Percentiles rank a stretch among this genome's conserved stretches.
Conservation (phyloP, 2,797 vertebrate species). For the Vespertilio murinus region DNA sequence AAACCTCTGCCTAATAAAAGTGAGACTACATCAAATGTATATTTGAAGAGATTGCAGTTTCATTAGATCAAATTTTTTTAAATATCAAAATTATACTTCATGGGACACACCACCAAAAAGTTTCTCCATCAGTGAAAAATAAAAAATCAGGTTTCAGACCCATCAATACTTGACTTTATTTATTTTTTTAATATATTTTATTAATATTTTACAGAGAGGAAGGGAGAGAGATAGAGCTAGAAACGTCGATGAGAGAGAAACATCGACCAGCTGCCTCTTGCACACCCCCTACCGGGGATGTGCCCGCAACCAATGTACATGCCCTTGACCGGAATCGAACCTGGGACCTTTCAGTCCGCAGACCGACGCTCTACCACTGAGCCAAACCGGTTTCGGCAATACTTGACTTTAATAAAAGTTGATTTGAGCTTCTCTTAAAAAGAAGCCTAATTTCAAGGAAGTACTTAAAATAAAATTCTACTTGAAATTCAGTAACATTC, state of each 20-base stretch:
- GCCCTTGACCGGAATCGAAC: no score
- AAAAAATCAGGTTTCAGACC: constrained; percentile 24
- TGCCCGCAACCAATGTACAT: no score
- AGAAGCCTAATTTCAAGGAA: background rate
- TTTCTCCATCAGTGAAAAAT: constrained; percentile 21
- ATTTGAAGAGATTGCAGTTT: background rate
- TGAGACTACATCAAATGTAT: background rate
- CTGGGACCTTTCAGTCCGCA: no score
- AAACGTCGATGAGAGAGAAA: no score
- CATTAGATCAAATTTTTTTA: background rate
- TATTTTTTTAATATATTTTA: no score
- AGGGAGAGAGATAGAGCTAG: no score
- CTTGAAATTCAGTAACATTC: background rate
- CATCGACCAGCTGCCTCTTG: no score
- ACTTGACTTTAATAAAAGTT: background rate
- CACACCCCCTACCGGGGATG: no score
- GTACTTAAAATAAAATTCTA: constrained; percentile 25
- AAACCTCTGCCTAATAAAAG: background rate
- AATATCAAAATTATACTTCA: constrained; percentile 22
- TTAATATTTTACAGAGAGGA: no score
- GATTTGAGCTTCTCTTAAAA: constrained; percentile 17
- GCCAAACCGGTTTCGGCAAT: background rate
- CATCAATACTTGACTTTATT: constrained; percentile 28
- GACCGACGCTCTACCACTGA: no score
- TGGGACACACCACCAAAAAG: background rate